These are phyloP conservation scores for Melospiza melodia DNA, from an alignment of 2,113 vertebrate genomes.

Conservation along the genomic window DNA sequence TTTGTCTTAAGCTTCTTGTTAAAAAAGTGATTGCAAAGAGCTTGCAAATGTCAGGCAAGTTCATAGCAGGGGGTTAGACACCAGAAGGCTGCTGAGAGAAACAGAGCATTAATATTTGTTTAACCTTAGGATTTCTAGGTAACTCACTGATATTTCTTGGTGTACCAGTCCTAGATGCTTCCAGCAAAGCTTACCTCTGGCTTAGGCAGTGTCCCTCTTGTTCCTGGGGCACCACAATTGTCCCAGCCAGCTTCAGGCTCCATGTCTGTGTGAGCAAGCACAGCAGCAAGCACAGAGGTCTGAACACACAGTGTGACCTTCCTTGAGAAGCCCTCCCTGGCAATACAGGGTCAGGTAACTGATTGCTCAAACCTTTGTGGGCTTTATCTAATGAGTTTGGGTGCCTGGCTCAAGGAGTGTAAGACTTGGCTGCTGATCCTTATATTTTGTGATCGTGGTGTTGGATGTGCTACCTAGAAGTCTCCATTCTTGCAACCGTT, in stretches of 20 bases:
- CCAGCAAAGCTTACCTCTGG: neutral
- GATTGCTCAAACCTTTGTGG: neutral
- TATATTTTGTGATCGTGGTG: neutral
- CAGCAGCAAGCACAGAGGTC: neutral
- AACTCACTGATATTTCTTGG: neutral
- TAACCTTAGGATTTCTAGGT: neutral
- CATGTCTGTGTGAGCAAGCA: neutral
- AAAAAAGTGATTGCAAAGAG: neutral
- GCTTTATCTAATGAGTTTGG: neutral
- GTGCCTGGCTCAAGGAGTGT: neutral
- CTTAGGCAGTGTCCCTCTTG: neutral
- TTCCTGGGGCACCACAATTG: neutral
- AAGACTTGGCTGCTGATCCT: neutral
- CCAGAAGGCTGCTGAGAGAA: neutral
- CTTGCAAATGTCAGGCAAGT: neutral
- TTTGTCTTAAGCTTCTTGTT: constrained; percentile 12
- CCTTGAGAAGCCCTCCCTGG: neutral
- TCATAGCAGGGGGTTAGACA: neutral
- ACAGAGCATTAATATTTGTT: neutral
- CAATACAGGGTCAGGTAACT: rapidly evolving
- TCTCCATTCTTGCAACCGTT: neutral
- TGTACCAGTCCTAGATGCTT: neutral
- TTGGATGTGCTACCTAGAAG: neutral
- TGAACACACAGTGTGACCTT: neutral
- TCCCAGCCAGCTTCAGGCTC: neutral